A percentile compares a stretch with the other conserved stretches of the same genome.
Conservation (phyloP, 2,113 vertebrate species). For the Mugil cephalus region DNA sequence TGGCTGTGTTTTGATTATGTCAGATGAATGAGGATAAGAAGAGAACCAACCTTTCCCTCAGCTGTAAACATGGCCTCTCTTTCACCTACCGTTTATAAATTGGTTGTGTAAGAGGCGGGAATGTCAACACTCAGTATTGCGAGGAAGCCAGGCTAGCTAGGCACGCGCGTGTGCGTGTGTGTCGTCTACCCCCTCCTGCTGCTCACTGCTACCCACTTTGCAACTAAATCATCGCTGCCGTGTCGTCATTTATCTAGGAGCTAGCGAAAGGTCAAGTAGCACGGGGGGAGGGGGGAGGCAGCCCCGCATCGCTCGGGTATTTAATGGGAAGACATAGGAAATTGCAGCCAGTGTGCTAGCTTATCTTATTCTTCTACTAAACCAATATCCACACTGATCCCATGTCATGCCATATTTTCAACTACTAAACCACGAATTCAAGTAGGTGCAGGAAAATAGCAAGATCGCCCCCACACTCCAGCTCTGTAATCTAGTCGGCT, state of each 20-base stretch:
- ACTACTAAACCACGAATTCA: no score
- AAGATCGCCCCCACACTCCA: no score
- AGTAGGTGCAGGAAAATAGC: no score
- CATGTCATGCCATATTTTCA: background rate
- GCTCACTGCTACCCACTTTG: slow-evolving; percentile 35
- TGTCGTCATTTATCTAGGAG: slow-evolving; percentile 74
- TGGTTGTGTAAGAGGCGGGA: slow-evolving; percentile 57
- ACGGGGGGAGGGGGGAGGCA: slow-evolving; percentile 6
- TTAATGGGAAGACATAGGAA: slow-evolving; percentile 66
- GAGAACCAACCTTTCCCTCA: slow-evolving; percentile 69
- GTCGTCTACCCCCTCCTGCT: slow-evolving; percentile 23
- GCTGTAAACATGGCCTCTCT: slow-evolving; percentile 71
- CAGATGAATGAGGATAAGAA: slow-evolving; percentile 51
- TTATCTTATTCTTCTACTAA: slow-evolving; percentile 37
- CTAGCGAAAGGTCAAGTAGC: slow-evolving; percentile 79
- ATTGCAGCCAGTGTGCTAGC: slow-evolving; percentile 62
- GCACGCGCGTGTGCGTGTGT: slow-evolving; percentile 24
- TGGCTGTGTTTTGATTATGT: slow-evolving; percentile 62
- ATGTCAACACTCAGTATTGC: slow-evolving; percentile 65
- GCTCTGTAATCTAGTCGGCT: slow-evolving; percentile 52
- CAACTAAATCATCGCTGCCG: slow-evolving; percentile 69
- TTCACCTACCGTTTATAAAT: slow-evolving; percentile 77
- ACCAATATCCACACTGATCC: slow-evolving; percentile 9
- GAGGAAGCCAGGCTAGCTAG: slow-evolving; percentile 44
- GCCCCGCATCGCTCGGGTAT: slow-evolving; percentile 51